Evolutionary conservation across 2,888 invertebrate genomes (phyloP).

Genomic region (Hoplodrina blanda): DNA sequence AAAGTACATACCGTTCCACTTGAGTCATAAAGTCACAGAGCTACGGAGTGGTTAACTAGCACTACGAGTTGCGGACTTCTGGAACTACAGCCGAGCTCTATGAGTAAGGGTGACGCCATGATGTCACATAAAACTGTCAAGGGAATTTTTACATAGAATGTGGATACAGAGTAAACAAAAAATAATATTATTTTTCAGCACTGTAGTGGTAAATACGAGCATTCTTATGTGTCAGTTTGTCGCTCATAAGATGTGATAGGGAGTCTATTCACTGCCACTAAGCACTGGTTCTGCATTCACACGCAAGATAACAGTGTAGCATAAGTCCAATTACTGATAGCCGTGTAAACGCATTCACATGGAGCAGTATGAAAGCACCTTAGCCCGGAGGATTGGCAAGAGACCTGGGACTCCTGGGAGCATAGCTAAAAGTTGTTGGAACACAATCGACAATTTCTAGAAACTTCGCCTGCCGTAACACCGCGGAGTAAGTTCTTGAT

Average conservation of each 20-base stretch:
- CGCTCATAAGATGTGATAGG: background rate
- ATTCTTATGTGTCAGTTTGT: too few relatives aligned
- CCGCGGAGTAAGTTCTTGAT: conserved; percentile 58
- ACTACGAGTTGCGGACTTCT: conserved; percentile 18
- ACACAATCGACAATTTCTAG: conserved; percentile 61
- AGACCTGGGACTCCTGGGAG: conserved; percentile 55
- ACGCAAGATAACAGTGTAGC: too few relatives aligned
- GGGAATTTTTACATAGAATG: background rate
- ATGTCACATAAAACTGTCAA: too few relatives aligned
- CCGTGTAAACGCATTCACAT: background rate
- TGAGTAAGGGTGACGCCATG: conserved; percentile 6
- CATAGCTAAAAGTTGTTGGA: conserved; percentile 61
- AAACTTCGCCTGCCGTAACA: conserved; percentile 46
- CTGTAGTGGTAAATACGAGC: too few relatives aligned
- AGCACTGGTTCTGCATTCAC: too few relatives aligned
- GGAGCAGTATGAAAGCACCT: conserved; percentile 26
- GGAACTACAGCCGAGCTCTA: conserved; percentile 8
- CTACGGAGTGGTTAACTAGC: conserved; percentile 31
- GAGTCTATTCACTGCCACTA: too few relatives aligned
- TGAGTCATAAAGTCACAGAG: conserved; percentile 54
- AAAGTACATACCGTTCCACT: conserved; percentile 43
- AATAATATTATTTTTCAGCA: too few relatives aligned
- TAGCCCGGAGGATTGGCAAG: conserved; percentile 56
- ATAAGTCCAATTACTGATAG: background rate
- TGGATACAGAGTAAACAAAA: too few relatives aligned